A percentile compares a stretch with the other conserved stretches of the same genome.
Conservation (phyloP, 2,113 vertebrate genomes). For the Ameiurus melas region DNA sequence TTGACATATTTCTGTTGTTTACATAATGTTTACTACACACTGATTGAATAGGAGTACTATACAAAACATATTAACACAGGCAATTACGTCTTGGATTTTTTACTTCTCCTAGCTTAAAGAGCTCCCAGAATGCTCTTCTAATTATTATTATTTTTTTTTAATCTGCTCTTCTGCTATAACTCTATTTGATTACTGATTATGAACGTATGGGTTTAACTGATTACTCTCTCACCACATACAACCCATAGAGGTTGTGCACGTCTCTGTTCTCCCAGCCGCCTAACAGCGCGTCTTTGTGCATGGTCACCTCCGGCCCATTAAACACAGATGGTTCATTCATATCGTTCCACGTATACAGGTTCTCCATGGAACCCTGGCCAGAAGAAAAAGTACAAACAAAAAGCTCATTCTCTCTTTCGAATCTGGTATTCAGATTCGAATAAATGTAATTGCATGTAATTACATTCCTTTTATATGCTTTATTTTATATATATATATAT, state of each 20-base stretch:
- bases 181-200: neutral
- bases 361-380: constrained; percentile 81
- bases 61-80: neutral
- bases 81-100: neutral
- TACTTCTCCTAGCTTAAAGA: neutral
- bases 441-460: neutral
- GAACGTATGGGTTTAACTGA: neutral
- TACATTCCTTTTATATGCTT: neutral
- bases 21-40: neutral
- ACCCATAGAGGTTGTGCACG: constrained; percentile 86
- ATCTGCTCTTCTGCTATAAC: neutral
- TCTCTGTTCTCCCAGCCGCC: constrained; percentile 88
- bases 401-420: no score
- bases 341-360: constrained; percentile 87
- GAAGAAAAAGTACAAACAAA: neutral
- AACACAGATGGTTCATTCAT: constrained; percentile 94
- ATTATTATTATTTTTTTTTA: neutral
- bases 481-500: no score
- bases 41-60: neutral
- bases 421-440: neutral
- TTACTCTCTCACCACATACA: constrained; percentile 82
- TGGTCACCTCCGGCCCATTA: constrained; percentile 90
- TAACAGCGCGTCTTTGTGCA: constrained; percentile 87
- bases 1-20: neutral
- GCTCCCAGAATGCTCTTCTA: neutral